Percentiles rank a stretch among this genome's conserved stretches.
phyloP scores from a whole-genome alignment of 2,797 vertebrate species.

The Rhabdomys pumilio region DNA sequence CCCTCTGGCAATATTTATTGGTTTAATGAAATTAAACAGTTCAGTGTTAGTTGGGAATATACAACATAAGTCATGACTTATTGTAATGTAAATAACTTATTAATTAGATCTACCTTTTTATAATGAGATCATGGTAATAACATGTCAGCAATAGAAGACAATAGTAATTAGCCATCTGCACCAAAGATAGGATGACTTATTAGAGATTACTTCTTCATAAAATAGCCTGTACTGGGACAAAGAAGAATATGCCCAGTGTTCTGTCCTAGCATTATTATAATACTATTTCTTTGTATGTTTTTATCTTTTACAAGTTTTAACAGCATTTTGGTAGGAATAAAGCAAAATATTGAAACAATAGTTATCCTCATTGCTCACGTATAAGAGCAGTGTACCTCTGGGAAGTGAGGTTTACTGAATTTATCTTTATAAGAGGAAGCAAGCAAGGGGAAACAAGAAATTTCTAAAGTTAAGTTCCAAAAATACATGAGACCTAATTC shows the following conservation, averaged over 20 bases:
- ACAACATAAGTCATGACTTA: conserved; percentile 23
- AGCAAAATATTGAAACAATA: not conserved
- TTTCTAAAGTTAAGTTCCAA: not conserved
- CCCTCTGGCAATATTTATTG: conserved; percentile 22
- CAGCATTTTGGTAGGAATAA: not conserved
- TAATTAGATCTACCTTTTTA: conserved; percentile 56
- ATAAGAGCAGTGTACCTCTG: not conserved
- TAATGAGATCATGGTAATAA: conserved; percentile 60
- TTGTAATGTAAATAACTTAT: conserved; percentile 66
- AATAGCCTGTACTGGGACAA: not conserved
- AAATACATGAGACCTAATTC: not conserved
- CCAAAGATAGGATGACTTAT: not conserved
- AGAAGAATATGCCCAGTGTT: not conserved
- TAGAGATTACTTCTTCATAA: not conserved
- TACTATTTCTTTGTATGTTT: not conserved
- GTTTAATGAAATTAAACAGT: conserved; percentile 69
- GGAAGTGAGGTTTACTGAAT: not conserved
- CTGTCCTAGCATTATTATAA: not conserved
- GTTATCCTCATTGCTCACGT: not conserved
- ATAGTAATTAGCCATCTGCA: conserved; percentile 52
- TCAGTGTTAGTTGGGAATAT: conserved; percentile 30
- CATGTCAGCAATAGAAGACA: conserved; percentile 57
- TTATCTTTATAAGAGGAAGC: not conserved
- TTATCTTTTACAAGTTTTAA: not conserved
- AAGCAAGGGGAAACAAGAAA: not conserved